Evolutionary conservation across 2,888 invertebrate genomes (phyloP).

Genomic region (Nowickia ferox): DNA sequence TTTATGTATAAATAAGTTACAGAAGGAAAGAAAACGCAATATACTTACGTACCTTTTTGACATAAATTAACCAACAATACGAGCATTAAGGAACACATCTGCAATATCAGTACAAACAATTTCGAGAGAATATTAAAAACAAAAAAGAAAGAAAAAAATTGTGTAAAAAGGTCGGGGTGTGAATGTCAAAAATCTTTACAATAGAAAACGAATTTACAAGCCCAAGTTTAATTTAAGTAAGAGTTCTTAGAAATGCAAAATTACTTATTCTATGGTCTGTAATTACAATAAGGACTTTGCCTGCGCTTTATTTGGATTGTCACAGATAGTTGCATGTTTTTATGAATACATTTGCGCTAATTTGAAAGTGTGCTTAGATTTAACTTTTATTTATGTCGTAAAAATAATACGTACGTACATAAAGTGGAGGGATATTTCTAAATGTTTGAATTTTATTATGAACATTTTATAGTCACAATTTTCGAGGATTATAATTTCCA

Average conservation of each 20-base stretch:
- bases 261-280: not conserved
- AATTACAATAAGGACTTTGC: not conserved
- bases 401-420: not conserved
- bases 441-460: not conserved
- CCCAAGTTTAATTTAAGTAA: constrained; percentile 45
- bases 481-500: not conserved
- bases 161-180: constrained; percentile 1
- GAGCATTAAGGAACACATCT: constrained; percentile 12
- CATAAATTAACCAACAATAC: constrained; percentile 52
- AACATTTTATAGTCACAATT: not conserved
- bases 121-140: not conserved
- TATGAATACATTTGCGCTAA: not conserved
- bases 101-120: not conserved
- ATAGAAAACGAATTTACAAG: constrained; percentile 4
- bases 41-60: constrained; percentile 34
- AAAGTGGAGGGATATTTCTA: not conserved
- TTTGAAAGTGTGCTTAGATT: constrained; percentile 7
- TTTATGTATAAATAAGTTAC: not conserved
- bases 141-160: not conserved
- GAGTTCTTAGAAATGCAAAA: constrained; percentile 4
- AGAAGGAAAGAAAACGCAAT: constrained; percentile 4
- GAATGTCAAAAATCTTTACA: constrained; percentile 43
- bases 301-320: constrained; percentile 17
- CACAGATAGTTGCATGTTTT: not conserved
- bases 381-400: not conserved